A percentile compares a stretch with the other conserved stretches of the same genome.
These are phyloP conservation scores for Chlamydotis undulata DNA, from an alignment of 2,113 vertebrate species.

Conservation along the genomic window DNA sequence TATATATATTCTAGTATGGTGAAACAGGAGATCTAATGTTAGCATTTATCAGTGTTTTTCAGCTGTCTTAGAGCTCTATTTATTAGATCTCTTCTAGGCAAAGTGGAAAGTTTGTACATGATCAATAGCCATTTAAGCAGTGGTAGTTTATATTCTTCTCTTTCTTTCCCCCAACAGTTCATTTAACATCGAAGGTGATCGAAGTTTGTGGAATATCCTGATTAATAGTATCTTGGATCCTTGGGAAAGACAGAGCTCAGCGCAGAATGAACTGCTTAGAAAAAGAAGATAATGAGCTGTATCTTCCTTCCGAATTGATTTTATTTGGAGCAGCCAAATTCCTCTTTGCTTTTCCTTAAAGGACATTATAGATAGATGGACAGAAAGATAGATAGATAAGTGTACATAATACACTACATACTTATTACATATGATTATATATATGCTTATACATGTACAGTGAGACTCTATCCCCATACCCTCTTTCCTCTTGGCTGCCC, in stretches of 20 bases:
- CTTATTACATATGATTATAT: neutral
- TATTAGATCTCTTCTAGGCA: neutral
- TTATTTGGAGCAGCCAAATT: neutral
- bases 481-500: neutral
- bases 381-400: neutral
- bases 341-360: neutral
- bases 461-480: fast-evolving
- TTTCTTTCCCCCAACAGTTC: neutral
- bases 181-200: constrained; percentile 18
- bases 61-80: neutral
- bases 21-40: neutral
- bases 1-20: neutral
- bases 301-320: neutral
- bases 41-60: constrained; percentile 39
- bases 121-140: constrained; percentile 28
- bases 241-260: neutral
- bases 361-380: too few relatives aligned
- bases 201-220: neutral
- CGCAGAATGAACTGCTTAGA: neutral
- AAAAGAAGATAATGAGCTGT: neutral
- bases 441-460: neutral
- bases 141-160: neutral
- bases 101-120: constrained; percentile 1
- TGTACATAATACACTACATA: neutral
- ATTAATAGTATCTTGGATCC: constrained; percentile 10